Conservation (phyloP, 2,797 vertebrate species). For the Sarcophilus harrisii region DNA sequence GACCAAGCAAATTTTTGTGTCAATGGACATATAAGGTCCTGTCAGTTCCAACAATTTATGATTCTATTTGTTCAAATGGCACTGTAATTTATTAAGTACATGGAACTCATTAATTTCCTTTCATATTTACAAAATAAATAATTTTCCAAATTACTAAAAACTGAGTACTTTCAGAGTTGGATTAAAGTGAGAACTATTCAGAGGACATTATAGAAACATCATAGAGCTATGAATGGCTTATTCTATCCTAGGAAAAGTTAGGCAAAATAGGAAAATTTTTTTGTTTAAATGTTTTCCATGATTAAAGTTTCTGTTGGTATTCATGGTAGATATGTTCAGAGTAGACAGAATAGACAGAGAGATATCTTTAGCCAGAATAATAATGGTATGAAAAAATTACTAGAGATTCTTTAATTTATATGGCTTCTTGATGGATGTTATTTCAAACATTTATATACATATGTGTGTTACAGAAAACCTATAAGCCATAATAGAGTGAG, state of each 20-base stretch:
- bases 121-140: conserved; percentile 52
- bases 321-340: neutral
- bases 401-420: neutral
- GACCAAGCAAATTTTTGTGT: neutral
- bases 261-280: neutral
- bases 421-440: neutral
- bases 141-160: conserved; percentile 54
- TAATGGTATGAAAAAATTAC: neutral
- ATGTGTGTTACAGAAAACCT: neutral
- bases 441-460: no score
- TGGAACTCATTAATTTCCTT: neutral
- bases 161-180: conserved; percentile 46
- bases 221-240: neutral
- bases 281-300: conserved; percentile 20
- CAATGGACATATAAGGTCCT: neutral
- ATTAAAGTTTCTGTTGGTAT: neutral
- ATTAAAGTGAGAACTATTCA: neutral
- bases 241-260: conserved; percentile 11
- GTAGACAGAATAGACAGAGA: neutral
- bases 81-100: conserved; percentile 20
- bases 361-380: neutral
- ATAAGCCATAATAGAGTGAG: neutral
- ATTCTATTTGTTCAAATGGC: neutral
- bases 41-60: conserved; percentile 15
- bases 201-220: neutral